Evolutionary conservation across 2,888 invertebrate species (phyloP).

Genomic region (Drosophila rellima): DNA sequence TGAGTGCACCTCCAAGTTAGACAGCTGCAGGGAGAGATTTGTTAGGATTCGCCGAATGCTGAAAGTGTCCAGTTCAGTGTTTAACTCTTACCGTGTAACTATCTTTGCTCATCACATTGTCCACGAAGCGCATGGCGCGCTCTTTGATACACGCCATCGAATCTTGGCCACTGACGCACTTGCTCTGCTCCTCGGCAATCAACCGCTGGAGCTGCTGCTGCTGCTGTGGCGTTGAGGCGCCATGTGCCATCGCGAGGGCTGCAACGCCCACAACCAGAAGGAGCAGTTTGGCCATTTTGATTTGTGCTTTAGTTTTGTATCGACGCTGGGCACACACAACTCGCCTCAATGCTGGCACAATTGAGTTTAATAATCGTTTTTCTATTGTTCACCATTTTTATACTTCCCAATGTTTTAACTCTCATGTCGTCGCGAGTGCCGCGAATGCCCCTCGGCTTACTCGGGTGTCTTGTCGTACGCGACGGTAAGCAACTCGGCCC

Average conservation of each 20-base stretch:
- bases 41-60: neutral
- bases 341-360: conserved; percentile 84
- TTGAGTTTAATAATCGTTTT: conserved; percentile 86
- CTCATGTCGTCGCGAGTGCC: conserved; percentile 21
- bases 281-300: conserved; percentile 78
- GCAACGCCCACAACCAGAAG: conserved; percentile 88
- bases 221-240: conserved; percentile 88
- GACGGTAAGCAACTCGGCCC: conserved; percentile 41
- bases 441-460: conserved; percentile 31
- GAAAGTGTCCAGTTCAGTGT: neutral
- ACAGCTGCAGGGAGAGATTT: conserved; percentile 87
- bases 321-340: conserved; percentile 72
- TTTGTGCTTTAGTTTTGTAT: conserved; percentile 47
- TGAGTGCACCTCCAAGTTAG: conserved; percentile 91
- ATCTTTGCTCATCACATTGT: conserved; percentile 92
- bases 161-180: conserved; percentile 91
- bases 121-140: conserved; percentile 92
- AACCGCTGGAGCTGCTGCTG: conserved; percentile 89
- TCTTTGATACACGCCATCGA: conserved; percentile 93
- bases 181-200: conserved; percentile 91
- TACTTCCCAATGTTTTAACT: conserved; percentile 80
- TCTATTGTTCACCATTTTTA: conserved; percentile 86
- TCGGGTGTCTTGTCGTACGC: conserved; percentile 22
- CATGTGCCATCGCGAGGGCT: conserved; percentile 86
- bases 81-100: conserved; percentile 89